Conservation (phyloP, 2,888 invertebrate species). For the Dynastes maya region DNA sequence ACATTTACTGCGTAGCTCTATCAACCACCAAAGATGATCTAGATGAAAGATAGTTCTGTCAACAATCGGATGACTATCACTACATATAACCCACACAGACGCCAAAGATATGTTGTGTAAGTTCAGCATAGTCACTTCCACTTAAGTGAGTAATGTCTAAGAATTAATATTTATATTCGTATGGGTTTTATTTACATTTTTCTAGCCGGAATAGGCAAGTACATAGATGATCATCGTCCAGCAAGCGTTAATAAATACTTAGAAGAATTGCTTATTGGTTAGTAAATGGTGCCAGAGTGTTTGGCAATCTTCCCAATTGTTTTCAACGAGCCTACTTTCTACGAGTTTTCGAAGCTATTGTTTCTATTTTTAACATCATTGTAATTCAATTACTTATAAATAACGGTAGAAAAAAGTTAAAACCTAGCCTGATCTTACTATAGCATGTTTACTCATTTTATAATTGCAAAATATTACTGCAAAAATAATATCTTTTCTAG, state of each 20-base stretch:
- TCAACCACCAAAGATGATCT: no score
- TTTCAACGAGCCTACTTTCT: constrained; percentile 17
- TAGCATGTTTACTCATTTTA: no score
- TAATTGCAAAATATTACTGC: no score
- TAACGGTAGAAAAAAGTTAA: not conserved
- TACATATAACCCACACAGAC: not conserved
- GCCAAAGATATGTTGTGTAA: not conserved
- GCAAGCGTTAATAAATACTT: not conserved
- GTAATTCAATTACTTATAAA: constrained; percentile 6
- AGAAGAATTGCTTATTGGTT: not conserved
- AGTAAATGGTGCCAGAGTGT: constrained; percentile 13
- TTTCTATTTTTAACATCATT: constrained; percentile 6
- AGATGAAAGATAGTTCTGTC: no score
- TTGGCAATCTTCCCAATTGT: constrained; percentile 31
- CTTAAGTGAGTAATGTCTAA: not conserved
- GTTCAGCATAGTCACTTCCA: not conserved
- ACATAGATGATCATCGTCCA: not conserved
- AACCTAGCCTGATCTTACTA: not conserved
- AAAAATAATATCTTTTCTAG: no score
- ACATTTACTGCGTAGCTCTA: no score
- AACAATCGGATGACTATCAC: no score
- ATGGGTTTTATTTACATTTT: not conserved
- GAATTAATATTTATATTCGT: not conserved
- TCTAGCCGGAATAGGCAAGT: not conserved
- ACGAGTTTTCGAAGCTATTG: constrained; percentile 3